Base-by-base conservation (phyloP, 2,113 vertebrate genomes). In the Carassius gibelio region DNA sequence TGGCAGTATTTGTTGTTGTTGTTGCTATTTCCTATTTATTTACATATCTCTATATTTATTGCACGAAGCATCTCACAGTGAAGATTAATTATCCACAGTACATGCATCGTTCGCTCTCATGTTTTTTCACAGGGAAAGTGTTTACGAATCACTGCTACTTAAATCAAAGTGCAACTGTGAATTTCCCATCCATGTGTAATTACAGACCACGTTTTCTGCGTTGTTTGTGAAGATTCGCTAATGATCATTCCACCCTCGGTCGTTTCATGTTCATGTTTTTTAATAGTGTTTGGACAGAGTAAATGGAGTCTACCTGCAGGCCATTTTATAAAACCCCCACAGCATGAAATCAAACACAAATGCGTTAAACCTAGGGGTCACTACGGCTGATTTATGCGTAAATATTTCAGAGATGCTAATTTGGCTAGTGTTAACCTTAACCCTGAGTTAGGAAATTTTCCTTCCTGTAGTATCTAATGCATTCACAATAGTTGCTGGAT, bases 131-230 rank as follows among this genome's bases (percentile, higher is more conserved):
- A 30, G 57, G 30, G 26, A 81, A 84, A 71, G 9, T 66, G 55
- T 45, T 77, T 69, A 75, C 59, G 19, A 78, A 64, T 81, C 61
- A 42, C 59, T 50, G 61, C 77, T 52, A 61, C 75, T 74, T 84
- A 84, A 71, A 26, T 84, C 64, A 81, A 84, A 76, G 74, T 3
- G 19, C 45, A 36, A 66, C 84, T 81, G 68, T 62, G 38, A 85
- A 81, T 61, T 61, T 42, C 30, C 42, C 42, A 50, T 66, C 38
- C 26, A 75, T 86, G 26, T 74, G 75, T 55, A 76, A 82, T 82
- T 68, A 86, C 79, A 23, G 26, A 23, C 5, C 5, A 7, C 52
- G 10, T 71, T 57, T 82, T 72, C 19, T 9, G 55, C 34, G 45
- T 83, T 71, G 42, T 81, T 81, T 81, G 34, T 83, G 26, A 83